phyloP scores from a whole-genome alignment of 2,888 invertebrate species.

The Chromoteleia sp. region DNA sequence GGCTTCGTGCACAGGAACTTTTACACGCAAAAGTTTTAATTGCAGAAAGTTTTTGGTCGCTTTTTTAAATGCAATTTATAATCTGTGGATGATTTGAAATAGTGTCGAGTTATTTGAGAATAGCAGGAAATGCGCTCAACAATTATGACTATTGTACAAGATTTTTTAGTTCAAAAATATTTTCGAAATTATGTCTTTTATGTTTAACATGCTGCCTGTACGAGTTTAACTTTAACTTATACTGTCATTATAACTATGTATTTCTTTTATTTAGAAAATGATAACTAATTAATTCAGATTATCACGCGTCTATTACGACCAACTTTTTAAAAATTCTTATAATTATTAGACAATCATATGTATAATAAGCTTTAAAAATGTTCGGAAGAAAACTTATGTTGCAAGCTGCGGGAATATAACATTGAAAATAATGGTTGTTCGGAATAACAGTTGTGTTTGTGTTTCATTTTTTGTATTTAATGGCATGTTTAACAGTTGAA shows the following conservation, averaged over 20 bases:
- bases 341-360: background rate
- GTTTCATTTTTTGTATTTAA: conserved; percentile 32
- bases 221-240: too few species aligned
- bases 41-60: conserved; percentile 28
- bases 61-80: conserved; percentile 52
- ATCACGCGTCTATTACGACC: too few species aligned
- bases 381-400: background rate
- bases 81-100: conserved; percentile 26
- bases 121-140: background rate
- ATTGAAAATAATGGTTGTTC: conserved; percentile 20
- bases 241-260: too few species aligned
- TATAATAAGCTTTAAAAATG: background rate
- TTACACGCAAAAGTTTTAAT: conserved; percentile 50
- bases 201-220: too few species aligned
- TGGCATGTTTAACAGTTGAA: conserved; percentile 34
- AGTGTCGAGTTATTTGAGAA: conserved; percentile 8
- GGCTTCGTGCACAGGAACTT: conserved; percentile 32
- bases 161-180: background rate
- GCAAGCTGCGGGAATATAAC: conserved; percentile 14
- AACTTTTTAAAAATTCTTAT: too few species aligned
- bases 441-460: conserved; percentile 31
- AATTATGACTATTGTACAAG: background rate
- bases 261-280: too few species aligned
- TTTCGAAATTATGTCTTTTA: background rate
- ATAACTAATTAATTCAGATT: too few species aligned